Evolutionary conservation across 2,797 vertebrate species (phyloP).

Genomic region (Pantherophis alleghaniensis): DNA sequence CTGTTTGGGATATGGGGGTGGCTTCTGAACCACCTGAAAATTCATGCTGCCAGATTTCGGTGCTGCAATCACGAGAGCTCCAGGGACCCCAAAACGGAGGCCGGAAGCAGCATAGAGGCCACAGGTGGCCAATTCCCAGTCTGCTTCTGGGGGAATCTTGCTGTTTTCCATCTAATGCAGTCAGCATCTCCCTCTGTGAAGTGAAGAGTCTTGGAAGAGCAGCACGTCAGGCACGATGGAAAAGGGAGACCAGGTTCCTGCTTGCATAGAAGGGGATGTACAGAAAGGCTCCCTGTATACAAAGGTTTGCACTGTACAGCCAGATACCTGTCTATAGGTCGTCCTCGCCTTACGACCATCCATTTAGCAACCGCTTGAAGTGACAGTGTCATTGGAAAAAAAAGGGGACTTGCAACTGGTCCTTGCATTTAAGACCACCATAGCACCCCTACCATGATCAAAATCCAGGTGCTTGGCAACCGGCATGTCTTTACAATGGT

Average conservation of each 20-base stretch:
- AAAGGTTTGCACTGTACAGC: neutral
- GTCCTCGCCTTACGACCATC: neutral
- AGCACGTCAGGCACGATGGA: neutral
- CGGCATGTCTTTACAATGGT: neutral
- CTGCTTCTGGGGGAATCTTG: neutral
- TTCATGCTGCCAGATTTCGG: neutral
- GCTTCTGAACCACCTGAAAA: neutral
- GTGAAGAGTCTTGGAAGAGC: neutral
- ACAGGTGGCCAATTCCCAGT: neutral
- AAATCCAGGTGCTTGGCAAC: neutral
- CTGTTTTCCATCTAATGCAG: neutral
- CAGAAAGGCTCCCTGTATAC: neutral
- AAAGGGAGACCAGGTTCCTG: neutral
- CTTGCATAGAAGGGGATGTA: neutral
- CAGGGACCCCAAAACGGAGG: neutral
- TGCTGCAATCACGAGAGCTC: neutral
- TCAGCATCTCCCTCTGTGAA: neutral
- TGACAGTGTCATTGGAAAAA: neutral
- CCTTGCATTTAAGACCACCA: neutral
- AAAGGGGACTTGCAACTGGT: neutral
- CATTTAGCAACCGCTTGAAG: neutral
- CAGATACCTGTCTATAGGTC: neutral
- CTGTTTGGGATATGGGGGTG: neutral
- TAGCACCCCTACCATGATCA: neutral
- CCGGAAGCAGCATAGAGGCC: neutral